A percentile compares a stretch with the other conserved stretches of the same genome.
These are phyloP conservation scores for Limnothrissa miodon DNA, from an alignment of 2,113 vertebrate species.

Conservation along the genomic window DNA sequence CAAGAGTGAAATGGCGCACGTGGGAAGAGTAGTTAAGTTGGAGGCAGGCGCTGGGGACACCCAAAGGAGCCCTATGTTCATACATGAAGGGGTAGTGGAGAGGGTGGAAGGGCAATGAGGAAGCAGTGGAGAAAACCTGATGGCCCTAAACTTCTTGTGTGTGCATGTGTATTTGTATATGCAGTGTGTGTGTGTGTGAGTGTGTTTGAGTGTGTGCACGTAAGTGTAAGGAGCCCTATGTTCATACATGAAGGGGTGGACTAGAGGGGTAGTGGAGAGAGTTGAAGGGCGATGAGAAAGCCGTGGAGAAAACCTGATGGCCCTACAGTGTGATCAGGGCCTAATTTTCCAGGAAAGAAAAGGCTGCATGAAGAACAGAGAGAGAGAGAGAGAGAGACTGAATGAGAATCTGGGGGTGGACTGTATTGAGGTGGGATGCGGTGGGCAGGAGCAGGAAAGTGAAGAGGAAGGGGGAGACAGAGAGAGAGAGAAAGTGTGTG, in stretches of 20 bases:
- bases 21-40: too few relatives aligned
- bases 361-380: conserved; percentile 67
- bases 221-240: too few relatives aligned
- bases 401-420: background rate
- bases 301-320: conserved; percentile 66
- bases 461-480: background rate
- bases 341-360: conserved; percentile 59
- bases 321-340: conserved; percentile 61
- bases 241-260: too few relatives aligned
- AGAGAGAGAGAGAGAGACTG: conserved; percentile 36
- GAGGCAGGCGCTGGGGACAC: too few relatives aligned
- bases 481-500: background rate
- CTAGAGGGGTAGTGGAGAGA: too few relatives aligned
- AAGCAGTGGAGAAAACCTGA: too few relatives aligned
- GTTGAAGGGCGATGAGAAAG: conserved; percentile 64
- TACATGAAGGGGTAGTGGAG: background rate
- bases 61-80: background rate
- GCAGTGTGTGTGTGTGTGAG: too few relatives aligned
- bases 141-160: too few relatives aligned
- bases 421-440: background rate
- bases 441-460: background rate
- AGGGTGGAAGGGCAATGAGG: conserved; percentile 52
- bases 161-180: too few relatives aligned
- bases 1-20: too few relatives aligned
- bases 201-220: too few relatives aligned